Conservation (phyloP, 2,888 invertebrate species). For the Calameuta idolon region DNA sequence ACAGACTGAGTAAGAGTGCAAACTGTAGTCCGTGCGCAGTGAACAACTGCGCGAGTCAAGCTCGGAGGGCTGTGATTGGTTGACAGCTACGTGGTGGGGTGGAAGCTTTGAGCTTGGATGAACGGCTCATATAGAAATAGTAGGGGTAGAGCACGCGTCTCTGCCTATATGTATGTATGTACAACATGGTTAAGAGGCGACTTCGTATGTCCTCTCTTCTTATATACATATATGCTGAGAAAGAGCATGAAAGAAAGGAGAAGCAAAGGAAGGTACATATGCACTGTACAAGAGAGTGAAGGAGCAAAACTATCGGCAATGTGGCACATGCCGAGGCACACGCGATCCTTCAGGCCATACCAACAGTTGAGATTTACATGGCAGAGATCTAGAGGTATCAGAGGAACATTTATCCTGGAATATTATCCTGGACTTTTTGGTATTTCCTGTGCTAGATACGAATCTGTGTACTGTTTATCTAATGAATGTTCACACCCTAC, state of each 20-base stretch:
- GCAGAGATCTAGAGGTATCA: neutral
- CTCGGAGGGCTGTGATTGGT: slow-evolving; percentile 3
- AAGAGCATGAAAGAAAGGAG: slow-evolving; percentile 25
- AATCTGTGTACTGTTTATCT: neutral
- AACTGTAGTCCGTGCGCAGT: slow-evolving; percentile 28
- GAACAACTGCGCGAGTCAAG: slow-evolving; percentile 6
- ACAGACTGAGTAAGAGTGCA: slow-evolving; percentile 31
- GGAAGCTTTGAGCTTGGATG: slow-evolving; percentile 1
- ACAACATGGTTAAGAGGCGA: neutral
- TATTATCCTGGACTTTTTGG: neutral
- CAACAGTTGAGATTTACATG: neutral
- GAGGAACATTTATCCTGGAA: neutral
- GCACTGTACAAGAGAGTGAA: neutral
- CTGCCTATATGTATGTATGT: too few species aligned
- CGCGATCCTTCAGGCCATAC: slow-evolving; percentile 11
- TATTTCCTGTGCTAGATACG: neutral
- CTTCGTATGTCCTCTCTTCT: neutral
- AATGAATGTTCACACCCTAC: neutral
- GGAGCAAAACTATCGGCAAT: slow-evolving; percentile 14
- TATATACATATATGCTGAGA: slow-evolving; percentile 8
- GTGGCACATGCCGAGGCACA: slow-evolving; percentile 25
- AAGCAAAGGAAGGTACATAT: neutral
- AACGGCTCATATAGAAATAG: neutral
- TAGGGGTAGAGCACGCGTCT: slow-evolving; percentile 3
- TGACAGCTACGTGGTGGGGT: neutral